Conservation (phyloP, 2,113 vertebrate species). For the Potamarius usumacintae region DNA sequence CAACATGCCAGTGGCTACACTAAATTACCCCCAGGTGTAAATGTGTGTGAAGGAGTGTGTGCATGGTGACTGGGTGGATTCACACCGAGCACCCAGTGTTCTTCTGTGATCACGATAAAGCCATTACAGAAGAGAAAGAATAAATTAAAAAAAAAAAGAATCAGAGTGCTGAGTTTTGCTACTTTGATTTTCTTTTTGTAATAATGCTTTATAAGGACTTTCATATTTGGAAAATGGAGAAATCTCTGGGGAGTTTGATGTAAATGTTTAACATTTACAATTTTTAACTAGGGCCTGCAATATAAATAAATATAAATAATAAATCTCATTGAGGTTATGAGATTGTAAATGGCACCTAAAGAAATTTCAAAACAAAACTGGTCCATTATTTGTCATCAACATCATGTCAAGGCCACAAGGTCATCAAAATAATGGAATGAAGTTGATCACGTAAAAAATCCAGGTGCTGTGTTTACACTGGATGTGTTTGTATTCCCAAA, state of each 20-base stretch:
- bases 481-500: conserved; percentile 19
- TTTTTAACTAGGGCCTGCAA: conserved; percentile 13
- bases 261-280: background rate
- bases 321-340: background rate
- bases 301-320: conserved; percentile 37
- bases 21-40: background rate
- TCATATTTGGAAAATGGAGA: background rate
- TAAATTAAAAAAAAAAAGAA: background rate
- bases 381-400: conserved; percentile 65
- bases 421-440: conserved; percentile 64
- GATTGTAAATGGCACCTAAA: conserved; percentile 3
- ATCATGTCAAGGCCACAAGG: conserved; percentile 52
- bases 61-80: background rate
- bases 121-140: background rate
- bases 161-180: background rate
- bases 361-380: conserved; percentile 1
- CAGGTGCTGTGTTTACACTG: conserved; percentile 16
- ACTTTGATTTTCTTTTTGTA: background rate
- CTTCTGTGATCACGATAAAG: background rate
- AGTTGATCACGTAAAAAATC: conserved; percentile 31
- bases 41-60: background rate
- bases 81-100: background rate
- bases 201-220: background rate
- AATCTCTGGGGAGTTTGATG: background rate
- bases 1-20: conserved; percentile 4